Percentiles rank a stretch among this genome's conserved stretches.
Evolutionary conservation across 2,888 invertebrate species (phyloP).

Genomic region (Lydus trimaculatus): DNA sequence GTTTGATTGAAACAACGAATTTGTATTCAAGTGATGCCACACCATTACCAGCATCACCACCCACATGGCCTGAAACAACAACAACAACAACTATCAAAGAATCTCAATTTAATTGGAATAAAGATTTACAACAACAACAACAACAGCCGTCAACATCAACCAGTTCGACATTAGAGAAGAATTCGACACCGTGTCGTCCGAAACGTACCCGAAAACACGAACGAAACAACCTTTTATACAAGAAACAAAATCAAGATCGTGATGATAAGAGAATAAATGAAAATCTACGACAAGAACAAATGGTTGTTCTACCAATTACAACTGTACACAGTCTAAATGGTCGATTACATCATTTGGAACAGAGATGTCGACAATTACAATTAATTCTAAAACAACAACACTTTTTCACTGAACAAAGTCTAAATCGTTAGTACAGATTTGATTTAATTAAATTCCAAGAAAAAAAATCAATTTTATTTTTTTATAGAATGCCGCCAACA

Average conservation of each 20-base stretch:
- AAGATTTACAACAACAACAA: conserved; percentile 28
- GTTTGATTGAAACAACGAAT: conserved; percentile 55
- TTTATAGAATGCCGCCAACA: conserved; percentile 65
- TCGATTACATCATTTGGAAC: conserved; percentile 63
- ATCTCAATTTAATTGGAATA: conserved; percentile 37
- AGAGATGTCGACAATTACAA: conserved; percentile 69
- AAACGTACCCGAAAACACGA: conserved; percentile 58
- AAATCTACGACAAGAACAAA: conserved; percentile 32
- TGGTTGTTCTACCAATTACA: conserved; percentile 49
- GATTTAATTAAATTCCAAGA: conserved; percentile 1
- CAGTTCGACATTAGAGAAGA: conserved; percentile 45
- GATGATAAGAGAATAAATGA: conserved; percentile 38
- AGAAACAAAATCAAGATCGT: conserved; percentile 42
- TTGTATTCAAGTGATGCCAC: conserved; percentile 53
- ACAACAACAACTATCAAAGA: conserved; percentile 11
- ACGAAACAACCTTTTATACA: conserved; percentile 48
- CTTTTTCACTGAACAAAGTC: conserved; percentile 65
- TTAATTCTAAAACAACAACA: conserved; percentile 70
- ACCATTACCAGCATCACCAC: conserved; percentile 35
- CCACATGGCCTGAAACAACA: not conserved
- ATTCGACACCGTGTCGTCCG: conserved; percentile 53
- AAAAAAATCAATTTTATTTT: no score
- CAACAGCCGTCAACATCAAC: conserved; percentile 48
- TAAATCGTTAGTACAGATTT: conserved; percentile 68
- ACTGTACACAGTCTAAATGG: conserved; percentile 54